Conservation (phyloP, 2,797 vertebrate genomes). For the Iguana delicatissima region DNA sequence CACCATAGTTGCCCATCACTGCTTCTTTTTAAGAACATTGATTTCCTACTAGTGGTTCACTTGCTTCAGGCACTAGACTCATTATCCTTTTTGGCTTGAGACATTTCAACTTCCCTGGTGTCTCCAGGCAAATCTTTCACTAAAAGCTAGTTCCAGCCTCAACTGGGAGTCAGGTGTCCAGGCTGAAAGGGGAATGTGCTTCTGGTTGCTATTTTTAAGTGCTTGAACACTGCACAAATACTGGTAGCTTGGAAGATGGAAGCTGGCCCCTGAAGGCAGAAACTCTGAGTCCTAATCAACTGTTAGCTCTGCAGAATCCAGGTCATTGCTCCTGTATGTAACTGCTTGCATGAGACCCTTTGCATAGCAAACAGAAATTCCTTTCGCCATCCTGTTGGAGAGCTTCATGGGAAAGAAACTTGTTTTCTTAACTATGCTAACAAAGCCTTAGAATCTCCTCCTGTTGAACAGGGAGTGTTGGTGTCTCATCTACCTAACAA, state of each 20-base stretch:
- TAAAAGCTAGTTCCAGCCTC: slow-evolving; percentile 37
- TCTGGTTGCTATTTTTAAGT: slow-evolving; percentile 70
- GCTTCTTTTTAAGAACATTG: slow-evolving; percentile 32
- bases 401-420: slow-evolving; percentile 33
- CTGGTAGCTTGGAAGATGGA: slow-evolving; percentile 5
- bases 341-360: slow-evolving; percentile 7
- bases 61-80: slow-evolving; percentile 42
- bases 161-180: slow-evolving; percentile 58
- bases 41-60: slow-evolving; percentile 56
- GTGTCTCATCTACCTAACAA: neutral
- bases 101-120: rapidly evolving
- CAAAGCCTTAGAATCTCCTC: slow-evolving; percentile 2
- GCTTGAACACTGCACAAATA: neutral
- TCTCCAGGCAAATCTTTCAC: neutral
- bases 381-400: neutral
- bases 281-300: neutral
- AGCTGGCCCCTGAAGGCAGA: neutral
- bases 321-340: slow-evolving; percentile 13
- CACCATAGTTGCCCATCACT: neutral
- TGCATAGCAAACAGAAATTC: slow-evolving; percentile 20
- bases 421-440: slow-evolving; percentile 19
- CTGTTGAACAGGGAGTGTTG: neutral
- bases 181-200: slow-evolving; percentile 50
- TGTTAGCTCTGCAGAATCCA: neutral
- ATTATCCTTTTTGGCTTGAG: slow-evolving; percentile 42